phyloP scores from a whole-genome alignment of 2,797 vertebrate genomes.

The Ibycter americanus region DNA sequence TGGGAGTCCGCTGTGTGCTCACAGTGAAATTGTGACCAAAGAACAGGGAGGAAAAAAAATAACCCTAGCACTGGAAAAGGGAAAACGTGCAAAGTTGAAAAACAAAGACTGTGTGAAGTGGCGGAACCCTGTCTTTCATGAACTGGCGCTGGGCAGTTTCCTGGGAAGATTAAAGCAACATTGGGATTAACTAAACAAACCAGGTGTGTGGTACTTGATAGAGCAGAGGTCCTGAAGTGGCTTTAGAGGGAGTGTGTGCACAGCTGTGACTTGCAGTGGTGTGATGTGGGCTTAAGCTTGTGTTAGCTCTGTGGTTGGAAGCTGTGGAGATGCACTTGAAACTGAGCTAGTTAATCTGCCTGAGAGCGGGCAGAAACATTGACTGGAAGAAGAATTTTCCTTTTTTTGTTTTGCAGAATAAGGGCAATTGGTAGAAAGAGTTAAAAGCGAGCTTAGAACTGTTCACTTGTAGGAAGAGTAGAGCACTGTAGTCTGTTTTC shows the following conservation, averaged over 20 bases:
- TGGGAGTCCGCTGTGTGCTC: not conserved
- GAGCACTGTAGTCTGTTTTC: not conserved
- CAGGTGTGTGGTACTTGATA: not conserved
- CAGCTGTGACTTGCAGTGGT: not conserved
- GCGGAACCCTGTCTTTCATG: not conserved
- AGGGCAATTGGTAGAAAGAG: not conserved
- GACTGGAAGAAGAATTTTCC: not conserved
- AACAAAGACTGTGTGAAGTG: not conserved
- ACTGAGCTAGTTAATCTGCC: not conserved
- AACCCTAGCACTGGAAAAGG: not conserved
- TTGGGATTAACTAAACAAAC: not conserved
- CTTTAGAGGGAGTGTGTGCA: not conserved
- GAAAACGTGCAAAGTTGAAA: not conserved
- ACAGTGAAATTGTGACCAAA: not conserved
- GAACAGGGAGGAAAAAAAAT: not conserved
- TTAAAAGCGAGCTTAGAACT: not conserved
- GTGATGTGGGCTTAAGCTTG: fast-evolving
- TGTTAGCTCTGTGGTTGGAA: not conserved
- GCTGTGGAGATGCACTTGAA: not conserved
- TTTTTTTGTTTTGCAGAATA: not conserved
- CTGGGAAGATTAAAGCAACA: not conserved
- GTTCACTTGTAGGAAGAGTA: not conserved
- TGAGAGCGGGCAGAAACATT: not conserved
- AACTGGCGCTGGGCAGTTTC: not conserved
- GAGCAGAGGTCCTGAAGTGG: not conserved